These are phyloP conservation scores for Polypedilum vanderplanki DNA, from an alignment of 1,140 invertebrate genomes.

Conservation along the genomic window DNA sequence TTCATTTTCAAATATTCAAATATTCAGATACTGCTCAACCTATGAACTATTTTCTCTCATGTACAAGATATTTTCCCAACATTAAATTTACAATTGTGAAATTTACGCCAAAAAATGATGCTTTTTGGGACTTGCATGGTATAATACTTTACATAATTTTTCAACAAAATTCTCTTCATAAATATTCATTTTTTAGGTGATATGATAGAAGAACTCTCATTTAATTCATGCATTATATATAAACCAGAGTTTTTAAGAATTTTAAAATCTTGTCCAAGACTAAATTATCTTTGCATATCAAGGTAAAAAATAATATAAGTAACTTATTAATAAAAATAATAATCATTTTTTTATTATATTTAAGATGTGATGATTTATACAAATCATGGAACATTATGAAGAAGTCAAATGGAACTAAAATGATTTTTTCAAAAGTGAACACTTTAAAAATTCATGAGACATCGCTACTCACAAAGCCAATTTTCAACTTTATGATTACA, in stretches of 20 bases:
- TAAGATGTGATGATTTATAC: neutral
- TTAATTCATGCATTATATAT: constrained; percentile 10
- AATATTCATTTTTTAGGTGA: neutral
- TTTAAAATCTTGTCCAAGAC: neutral
- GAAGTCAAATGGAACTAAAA: neutral
- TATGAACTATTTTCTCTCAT: neutral
- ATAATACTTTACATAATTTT: no score
- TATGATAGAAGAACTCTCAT: neutral
- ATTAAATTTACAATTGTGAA: constrained; percentile 21
- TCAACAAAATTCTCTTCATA: no score
- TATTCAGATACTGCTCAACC: neutral
- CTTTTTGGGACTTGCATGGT: neutral
- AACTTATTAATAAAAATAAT: neutral
- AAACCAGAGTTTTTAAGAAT: constrained; percentile 1
- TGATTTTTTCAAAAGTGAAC: neutral
- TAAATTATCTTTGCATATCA: neutral
- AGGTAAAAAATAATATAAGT: neutral
- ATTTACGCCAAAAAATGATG: constrained; percentile 9
- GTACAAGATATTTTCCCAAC: constrained; percentile 15
- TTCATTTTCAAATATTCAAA: constrained; percentile 23
- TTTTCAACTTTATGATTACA: constrained; percentile 3
- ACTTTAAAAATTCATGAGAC: neutral
- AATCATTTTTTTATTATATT: neutral
- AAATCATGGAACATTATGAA: neutral
- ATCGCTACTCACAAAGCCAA: neutral